These are phyloP conservation scores for Oegoconia quadripuncta DNA, from an alignment of 2,888 invertebrate species.

Conservation along the genomic window DNA sequence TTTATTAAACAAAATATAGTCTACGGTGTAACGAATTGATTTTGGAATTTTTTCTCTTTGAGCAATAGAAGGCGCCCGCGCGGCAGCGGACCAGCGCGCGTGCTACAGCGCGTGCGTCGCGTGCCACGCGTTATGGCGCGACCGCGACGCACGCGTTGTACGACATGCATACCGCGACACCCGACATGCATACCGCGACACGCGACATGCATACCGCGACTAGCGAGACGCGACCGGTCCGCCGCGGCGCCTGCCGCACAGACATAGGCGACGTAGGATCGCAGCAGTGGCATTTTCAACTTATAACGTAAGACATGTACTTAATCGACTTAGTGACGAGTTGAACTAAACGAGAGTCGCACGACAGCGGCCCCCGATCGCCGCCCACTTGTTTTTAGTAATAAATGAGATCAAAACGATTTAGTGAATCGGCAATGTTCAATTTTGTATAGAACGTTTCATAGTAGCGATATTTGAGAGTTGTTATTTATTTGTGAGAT, in stretches of 20 bases:
- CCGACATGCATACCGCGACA: conserved; percentile 7
- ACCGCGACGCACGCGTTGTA: conserved; percentile 6
- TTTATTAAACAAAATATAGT: conserved; percentile 77
- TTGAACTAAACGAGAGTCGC: conserved; percentile 47
- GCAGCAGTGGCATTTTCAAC: conserved; percentile 76
- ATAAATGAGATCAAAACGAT: conserved; percentile 58
- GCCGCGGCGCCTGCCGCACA: conserved; percentile 28
- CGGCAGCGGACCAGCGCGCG: too few species aligned
- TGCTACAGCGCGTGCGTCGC: conserved; percentile 16
- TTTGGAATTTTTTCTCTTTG: conserved; percentile 71
- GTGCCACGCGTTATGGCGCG: conserved; percentile 4
- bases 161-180: too few species aligned
- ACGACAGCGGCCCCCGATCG: conserved; percentile 52
- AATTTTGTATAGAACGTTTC: conserved; percentile 78
- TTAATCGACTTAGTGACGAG: conserved; percentile 65
- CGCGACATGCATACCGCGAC: conserved; percentile 3
- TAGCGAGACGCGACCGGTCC: conserved; percentile 11
- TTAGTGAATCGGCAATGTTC: conserved; percentile 75
- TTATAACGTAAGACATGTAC: conserved; percentile 73
- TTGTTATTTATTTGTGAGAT: conserved; percentile 70
- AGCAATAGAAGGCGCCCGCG: conserved; percentile 65
- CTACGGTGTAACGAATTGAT: conserved; percentile 76
- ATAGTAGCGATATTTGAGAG: conserved; percentile 74
- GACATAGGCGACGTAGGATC: conserved; percentile 69
- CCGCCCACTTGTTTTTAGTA: conserved; percentile 68